Evolutionary conservation across 2,797 vertebrate species (phyloP).

Genomic region (Phaenicophaeus curvirostris): DNA sequence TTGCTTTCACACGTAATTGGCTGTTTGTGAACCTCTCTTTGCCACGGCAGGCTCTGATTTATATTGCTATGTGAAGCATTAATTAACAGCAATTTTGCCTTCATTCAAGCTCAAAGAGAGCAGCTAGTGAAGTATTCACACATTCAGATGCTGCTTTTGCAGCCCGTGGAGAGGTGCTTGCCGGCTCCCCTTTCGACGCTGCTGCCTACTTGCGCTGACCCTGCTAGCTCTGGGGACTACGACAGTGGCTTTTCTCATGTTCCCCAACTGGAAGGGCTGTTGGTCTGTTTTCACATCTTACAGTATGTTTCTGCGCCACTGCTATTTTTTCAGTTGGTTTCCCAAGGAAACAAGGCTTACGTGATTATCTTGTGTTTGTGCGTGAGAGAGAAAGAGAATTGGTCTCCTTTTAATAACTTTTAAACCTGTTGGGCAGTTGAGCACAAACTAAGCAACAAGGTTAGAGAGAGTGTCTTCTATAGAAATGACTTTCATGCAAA

Average conservation of each 20-base stretch:
- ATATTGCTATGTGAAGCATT: neutral
- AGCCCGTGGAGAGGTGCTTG: neutral
- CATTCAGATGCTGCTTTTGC: neutral
- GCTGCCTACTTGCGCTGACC: neutral
- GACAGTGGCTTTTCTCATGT: neutral
- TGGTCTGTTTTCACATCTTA: neutral
- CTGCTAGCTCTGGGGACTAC: neutral
- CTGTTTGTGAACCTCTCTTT: neutral
- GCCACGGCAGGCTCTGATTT: neutral
- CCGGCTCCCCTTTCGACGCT: neutral
- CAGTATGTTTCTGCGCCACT: neutral
- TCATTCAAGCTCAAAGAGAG: conserved; percentile 8
- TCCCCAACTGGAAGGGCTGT: neutral
- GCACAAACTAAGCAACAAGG: neutral
- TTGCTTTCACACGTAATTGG: neutral
- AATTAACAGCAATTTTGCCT: conserved; percentile 25
- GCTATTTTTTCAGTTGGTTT: neutral
- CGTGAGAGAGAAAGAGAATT: neutral
- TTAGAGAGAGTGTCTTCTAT: neutral
- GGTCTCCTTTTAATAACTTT: neutral
- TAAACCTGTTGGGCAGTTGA: neutral
- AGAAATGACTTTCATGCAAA: neutral
- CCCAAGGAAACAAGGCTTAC: conserved; percentile 26
- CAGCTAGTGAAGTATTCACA: neutral
- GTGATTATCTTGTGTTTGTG: conserved; percentile 14